phyloP scores from a whole-genome alignment of 2,797 vertebrate genomes.

The Petrocephalus schoutedeni region DNA sequence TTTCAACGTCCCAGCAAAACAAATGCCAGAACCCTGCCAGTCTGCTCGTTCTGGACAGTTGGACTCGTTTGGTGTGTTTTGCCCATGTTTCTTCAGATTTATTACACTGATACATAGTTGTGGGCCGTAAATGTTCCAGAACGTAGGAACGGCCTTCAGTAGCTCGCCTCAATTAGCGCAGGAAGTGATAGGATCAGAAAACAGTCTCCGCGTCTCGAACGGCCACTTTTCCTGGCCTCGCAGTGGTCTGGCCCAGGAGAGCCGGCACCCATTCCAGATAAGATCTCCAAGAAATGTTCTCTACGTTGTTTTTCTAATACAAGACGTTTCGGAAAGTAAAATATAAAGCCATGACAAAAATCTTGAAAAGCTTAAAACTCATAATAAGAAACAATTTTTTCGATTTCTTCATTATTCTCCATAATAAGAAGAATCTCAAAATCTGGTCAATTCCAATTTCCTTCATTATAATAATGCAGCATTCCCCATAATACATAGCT shows the following conservation, averaged over 20 bases:
- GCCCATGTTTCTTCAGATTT: not conserved
- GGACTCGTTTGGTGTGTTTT: slow-evolving; percentile 16
- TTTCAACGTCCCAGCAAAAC: not conserved
- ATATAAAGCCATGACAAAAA: not conserved
- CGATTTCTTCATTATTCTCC: too few species aligned
- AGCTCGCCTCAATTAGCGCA: slow-evolving; percentile 57
- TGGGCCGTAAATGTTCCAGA: slow-evolving; percentile 38
- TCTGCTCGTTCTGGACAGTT: slow-evolving; percentile 21
- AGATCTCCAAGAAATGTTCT: slow-evolving; percentile 30
- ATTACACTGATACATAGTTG: not conserved
- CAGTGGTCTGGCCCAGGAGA: slow-evolving; percentile 44
- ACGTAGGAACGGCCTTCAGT: slow-evolving; percentile 36
- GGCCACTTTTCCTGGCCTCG: slow-evolving; percentile 53
- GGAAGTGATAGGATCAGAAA: slow-evolving; percentile 59
- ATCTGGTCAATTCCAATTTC: not conserved
- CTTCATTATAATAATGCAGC: not conserved
- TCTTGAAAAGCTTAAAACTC: not conserved
- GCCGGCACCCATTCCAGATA: slow-evolving; percentile 38
- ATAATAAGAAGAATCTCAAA: not conserved
- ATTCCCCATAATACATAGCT: not conserved
- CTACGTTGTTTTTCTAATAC: not conserved
- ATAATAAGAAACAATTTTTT: too few species aligned
- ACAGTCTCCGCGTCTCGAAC: slow-evolving; percentile 50
- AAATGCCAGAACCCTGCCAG: not conserved
- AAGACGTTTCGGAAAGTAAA: not conserved